A percentile compares a stretch with the other conserved stretches of the same genome.
Conservation (phyloP, 2,113 vertebrate species). For the Hylia prasina region DNA sequence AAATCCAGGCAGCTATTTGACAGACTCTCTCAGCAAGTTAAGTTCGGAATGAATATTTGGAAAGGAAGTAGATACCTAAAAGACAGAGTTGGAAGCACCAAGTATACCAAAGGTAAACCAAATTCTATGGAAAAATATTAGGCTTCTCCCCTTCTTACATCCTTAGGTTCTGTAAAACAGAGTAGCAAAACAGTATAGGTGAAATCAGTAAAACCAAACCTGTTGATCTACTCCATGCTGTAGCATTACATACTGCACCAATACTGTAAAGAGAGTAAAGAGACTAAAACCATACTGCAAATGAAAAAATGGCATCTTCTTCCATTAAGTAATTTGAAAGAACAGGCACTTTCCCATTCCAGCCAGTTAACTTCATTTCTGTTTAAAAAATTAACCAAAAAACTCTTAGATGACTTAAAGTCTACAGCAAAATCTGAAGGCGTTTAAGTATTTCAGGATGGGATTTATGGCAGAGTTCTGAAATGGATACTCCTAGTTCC, state of each 20-base stretch:
- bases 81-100: neutral
- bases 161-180: neutral
- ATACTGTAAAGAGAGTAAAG: neutral
- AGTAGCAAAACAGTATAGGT: neutral
- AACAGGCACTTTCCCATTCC: neutral
- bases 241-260: neutral
- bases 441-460: conserved; percentile 61
- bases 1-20: neutral
- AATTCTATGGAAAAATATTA: neutral
- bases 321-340: neutral
- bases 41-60: neutral
- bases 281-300: neutral
- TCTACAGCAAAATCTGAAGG: conserved; percentile 43
- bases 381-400: conserved; percentile 11
- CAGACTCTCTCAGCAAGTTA: neutral
- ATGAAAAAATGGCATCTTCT: neutral
- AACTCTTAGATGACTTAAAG: conserved; percentile 3
- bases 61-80: neutral
- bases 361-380: neutral
- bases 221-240: neutral
- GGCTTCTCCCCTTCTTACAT: neutral
- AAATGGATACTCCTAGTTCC: conserved; percentile 70
- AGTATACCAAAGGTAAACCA: neutral
- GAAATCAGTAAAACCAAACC: neutral
- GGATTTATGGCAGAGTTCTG: conserved; percentile 45